phyloP scores from a whole-genome alignment of 2,797 vertebrate species.

The Emys orbicularis region DNA sequence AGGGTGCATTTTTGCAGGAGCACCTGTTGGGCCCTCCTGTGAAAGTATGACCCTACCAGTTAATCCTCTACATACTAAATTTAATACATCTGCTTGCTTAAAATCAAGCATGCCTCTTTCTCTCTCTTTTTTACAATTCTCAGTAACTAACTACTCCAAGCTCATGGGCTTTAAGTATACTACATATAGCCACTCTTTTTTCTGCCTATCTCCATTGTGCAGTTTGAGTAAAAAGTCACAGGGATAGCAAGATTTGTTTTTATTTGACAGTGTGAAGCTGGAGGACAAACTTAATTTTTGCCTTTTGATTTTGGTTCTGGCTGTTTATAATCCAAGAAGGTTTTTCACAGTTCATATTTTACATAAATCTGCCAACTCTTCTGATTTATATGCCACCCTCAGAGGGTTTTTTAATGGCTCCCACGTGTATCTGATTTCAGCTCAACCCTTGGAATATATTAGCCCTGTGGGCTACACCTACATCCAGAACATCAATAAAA shows the following conservation, averaged over 20 bases:
- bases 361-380: background rate
- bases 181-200: background rate
- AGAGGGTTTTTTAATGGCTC: background rate
- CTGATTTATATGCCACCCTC: background rate
- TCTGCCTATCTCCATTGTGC: background rate
- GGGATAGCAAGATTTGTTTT: background rate
- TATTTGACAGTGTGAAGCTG: background rate
- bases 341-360: fast-evolving
- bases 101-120: background rate
- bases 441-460: background rate
- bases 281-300: background rate
- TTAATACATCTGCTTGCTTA: background rate
- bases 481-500: background rate
- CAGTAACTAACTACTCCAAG: background rate
- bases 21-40: constrained; percentile 5
- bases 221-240: background rate
- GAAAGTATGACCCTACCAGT: background rate
- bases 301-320: background rate
- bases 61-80: constrained; percentile 12
- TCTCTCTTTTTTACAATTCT: background rate
- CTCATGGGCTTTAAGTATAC: fast-evolving
- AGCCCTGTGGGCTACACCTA: background rate
- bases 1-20: background rate
- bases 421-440: background rate
- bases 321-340: background rate